phyloP scores from a whole-genome alignment of 2,113 vertebrate species.

The Petrocephalus microphthalmus region DNA sequence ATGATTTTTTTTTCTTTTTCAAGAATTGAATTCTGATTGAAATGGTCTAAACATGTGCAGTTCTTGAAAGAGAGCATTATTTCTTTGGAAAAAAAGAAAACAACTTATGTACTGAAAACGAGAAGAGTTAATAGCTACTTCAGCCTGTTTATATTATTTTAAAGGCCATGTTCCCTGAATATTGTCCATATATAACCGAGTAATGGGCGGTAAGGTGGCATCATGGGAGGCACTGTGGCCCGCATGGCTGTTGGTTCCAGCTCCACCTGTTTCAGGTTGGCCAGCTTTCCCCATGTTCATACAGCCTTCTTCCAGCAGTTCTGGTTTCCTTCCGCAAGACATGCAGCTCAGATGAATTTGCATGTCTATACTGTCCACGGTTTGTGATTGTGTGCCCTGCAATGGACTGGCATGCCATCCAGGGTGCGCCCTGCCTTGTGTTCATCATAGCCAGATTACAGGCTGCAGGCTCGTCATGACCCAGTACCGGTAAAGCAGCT shows the following conservation, averaged over 20 bases:
- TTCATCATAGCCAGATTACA: not conserved
- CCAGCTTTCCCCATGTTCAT: not conserved
- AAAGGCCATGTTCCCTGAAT: not conserved
- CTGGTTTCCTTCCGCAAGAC: not conserved
- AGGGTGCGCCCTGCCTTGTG: not conserved
- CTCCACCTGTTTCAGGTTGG: not conserved
- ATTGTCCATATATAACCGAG: not conserved
- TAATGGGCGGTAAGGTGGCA: not conserved
- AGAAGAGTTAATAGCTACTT: not conserved
- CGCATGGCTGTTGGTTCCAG: not conserved
- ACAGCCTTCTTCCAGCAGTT: not conserved
- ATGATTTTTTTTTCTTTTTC: not conserved
- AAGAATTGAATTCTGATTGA: not conserved
- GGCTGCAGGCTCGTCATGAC: not conserved
- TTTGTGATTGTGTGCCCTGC: not conserved
- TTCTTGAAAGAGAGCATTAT: not conserved
- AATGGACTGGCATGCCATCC: not conserved
- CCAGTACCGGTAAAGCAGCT: not conserved
- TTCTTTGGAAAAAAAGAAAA: not conserved
- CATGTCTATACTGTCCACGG: not conserved
- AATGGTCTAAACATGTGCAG: not conserved
- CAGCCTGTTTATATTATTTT: not conserved
- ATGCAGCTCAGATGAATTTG: not conserved
- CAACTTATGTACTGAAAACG: not conserved
- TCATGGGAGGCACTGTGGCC: not conserved